A percentile compares a stretch with the other conserved stretches of the same genome.
phyloP scores from a whole-genome alignment of 1,140 invertebrate species.

The Meloidogyne exigua region DNA sequence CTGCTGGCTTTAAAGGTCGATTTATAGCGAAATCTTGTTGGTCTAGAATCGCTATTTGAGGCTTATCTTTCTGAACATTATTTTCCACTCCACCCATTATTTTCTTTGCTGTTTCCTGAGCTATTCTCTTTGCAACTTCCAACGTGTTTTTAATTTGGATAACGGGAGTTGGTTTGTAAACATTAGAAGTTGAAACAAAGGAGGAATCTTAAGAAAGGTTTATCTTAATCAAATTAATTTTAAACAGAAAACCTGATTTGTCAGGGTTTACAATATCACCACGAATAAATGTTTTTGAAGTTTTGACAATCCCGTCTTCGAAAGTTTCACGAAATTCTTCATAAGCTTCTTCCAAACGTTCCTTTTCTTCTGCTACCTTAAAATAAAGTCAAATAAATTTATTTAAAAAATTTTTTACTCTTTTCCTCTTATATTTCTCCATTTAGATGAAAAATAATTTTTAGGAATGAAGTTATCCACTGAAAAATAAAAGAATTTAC shows the following conservation, averaged over 20 bases:
- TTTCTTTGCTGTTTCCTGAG: slow-evolving; percentile 55
- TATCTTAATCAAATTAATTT: too few relatives aligned
- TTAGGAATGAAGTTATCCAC: too few relatives aligned
- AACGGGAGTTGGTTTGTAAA: slow-evolving; percentile 51
- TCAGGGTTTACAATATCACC: slow-evolving; percentile 61
- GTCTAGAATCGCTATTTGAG: slow-evolving; percentile 18
- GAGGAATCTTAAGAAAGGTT: slow-evolving; percentile 15
- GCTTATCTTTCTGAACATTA: slow-evolving; percentile 14
- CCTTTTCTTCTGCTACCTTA: slow-evolving; percentile 57
- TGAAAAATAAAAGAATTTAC: too few relatives aligned
- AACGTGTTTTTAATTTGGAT: slow-evolving; percentile 4
- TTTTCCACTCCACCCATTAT: slow-evolving; percentile 43
- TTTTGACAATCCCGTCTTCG: slow-evolving; percentile 32
- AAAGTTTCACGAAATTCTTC: slow-evolving; percentile 53
- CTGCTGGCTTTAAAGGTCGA: slow-evolving; percentile 57
- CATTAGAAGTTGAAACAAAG: background rate
- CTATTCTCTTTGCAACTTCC: slow-evolving; percentile 46
- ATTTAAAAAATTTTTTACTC: background rate
- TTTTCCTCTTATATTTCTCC: background rate
- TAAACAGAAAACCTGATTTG: slow-evolving; percentile 40
- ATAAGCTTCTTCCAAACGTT: slow-evolving; percentile 48
- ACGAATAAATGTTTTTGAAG: slow-evolving; percentile 54
- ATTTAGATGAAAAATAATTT: background rate
- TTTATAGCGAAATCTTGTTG: slow-evolving; percentile 24
- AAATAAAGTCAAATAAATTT: slow-evolving; percentile 13